phyloP scores from a whole-genome alignment of 1,140 invertebrate genomes.

The Globodera rostochiensis region DNA sequence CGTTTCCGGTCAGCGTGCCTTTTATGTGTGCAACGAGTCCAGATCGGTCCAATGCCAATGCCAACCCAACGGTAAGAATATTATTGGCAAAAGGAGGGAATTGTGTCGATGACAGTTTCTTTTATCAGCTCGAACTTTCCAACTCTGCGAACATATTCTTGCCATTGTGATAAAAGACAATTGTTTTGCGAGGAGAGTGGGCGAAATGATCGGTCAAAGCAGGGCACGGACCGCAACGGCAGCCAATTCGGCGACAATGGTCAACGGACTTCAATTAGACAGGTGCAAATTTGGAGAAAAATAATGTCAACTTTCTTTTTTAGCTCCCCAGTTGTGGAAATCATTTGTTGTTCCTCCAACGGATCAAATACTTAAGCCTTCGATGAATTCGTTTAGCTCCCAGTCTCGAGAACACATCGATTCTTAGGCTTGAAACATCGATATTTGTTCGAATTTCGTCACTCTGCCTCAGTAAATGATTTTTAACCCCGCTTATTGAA shows the following conservation, averaged over 20 bases:
- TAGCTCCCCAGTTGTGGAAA: constrained; percentile 22
- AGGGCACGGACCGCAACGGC: neutral
- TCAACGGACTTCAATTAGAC: constrained; percentile 28
- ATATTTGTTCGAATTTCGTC: too few species aligned
- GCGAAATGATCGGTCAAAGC: constrained; percentile 6
- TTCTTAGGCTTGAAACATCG: too few species aligned
- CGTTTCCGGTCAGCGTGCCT: neutral
- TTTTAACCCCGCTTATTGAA: too few species aligned
- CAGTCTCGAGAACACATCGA: too few species aligned
- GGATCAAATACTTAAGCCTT: neutral
- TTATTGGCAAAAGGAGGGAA: neutral
- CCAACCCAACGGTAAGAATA: neutral
- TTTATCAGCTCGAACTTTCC: neutral
- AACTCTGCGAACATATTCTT: constrained; percentile 24
- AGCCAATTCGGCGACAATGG: neutral
- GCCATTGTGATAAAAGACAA: constrained; percentile 21
- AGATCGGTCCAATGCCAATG: constrained; percentile 20
- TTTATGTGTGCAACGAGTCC: constrained; percentile 10
- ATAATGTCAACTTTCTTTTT: neutral
- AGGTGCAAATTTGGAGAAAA: neutral
- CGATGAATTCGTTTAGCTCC: too few species aligned
- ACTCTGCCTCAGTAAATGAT: too few species aligned
- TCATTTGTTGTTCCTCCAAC: constrained; percentile 24
- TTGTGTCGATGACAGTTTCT: neutral
- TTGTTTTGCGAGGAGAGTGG: constrained; percentile 19